Base-by-base conservation (phyloP, 1,140 invertebrate species). In the Hyles vespertilio region DNA sequence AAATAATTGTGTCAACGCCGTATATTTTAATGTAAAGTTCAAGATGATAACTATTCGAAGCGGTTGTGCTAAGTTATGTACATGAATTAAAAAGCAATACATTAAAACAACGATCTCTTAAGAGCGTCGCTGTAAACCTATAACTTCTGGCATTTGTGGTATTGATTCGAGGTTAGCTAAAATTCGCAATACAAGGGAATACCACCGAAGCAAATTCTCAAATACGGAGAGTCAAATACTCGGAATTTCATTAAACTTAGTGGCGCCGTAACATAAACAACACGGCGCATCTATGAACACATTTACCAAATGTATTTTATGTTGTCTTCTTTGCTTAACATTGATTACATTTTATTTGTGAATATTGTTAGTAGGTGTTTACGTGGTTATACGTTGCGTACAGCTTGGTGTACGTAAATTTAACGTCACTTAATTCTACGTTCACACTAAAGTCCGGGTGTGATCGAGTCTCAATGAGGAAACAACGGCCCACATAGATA, bases 401-500 rank as follows among this genome's bases (percentile, higher is more conserved):
- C 36, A 40, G 36, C 8, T 40, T 22, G 22, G 10, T n/a, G 12
- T n/a, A n/a, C 46, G 5, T n/a, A 48, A 11, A 10, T 22, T 10
- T 5, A 10, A 48, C 54, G 46, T 54, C 59, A 40, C 56, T 36
- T 36, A 36, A 40, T 40, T 40, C 0, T 40, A 8, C 36, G 36
- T 1, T 40, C 8, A 40, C 4, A 1, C 2, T 2, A 1, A 56
- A 22, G 63, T 64, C 59, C 65, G 68, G 69, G 69, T 69, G 72
- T 68, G 65, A 67, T 61, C 63, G 59, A 71, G 67, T 70, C 68
- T 73, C 71, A 73, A 69, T 61, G 65, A 86, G 81, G 83, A 88
- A 86, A 83, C 81, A 59, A 77, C 79, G 74, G 65, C 78, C 80
- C 66, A 84, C 59, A 79, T 88, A 86, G 85, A 88, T 88, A 85